phyloP scores from a whole-genome alignment of 2,797 vertebrate genomes.

The Enteromius viviparus region DNA sequence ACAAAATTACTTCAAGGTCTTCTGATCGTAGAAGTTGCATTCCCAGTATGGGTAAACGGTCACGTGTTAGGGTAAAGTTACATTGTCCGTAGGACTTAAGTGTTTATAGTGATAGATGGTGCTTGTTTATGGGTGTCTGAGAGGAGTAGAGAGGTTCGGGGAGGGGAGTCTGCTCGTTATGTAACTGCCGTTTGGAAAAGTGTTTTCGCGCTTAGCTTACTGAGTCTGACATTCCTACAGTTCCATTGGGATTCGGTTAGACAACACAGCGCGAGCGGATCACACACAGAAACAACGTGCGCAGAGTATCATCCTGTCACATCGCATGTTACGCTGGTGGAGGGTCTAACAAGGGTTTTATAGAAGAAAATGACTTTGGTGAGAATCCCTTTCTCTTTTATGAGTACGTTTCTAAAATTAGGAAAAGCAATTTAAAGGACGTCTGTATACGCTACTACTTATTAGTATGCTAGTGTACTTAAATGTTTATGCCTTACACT shows the following conservation, averaged over 20 bases:
- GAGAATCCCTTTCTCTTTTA: background rate
- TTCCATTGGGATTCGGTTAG: conserved; percentile 16
- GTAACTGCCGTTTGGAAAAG: conserved; percentile 47
- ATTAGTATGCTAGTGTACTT: background rate
- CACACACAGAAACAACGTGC: background rate
- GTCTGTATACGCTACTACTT: background rate
- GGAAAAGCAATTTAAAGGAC: background rate
- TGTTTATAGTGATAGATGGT: conserved; percentile 19
- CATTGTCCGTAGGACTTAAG: background rate
- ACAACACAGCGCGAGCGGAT: background rate
- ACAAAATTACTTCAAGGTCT: background rate
- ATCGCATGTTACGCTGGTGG: background rate
- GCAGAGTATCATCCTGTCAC: background rate
- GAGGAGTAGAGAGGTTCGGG: conserved; percentile 1
- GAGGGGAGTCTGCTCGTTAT: conserved; percentile 34
- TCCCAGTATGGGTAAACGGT: background rate
- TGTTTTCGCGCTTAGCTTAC: conserved; percentile 33
- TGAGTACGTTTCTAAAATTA: background rate
- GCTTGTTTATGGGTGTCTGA: conserved; percentile 17
- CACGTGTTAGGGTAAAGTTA: background rate
- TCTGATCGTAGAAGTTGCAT: background rate
- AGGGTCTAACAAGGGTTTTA: background rate
- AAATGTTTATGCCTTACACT: background rate
- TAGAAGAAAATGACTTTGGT: background rate
- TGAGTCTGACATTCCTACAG: conserved; percentile 28